Evolutionary conservation across 2,113 vertebrate genomes (phyloP), one percentile per base, ranked within the genome.

Genomic region (Leuciscus idus): DNA sequence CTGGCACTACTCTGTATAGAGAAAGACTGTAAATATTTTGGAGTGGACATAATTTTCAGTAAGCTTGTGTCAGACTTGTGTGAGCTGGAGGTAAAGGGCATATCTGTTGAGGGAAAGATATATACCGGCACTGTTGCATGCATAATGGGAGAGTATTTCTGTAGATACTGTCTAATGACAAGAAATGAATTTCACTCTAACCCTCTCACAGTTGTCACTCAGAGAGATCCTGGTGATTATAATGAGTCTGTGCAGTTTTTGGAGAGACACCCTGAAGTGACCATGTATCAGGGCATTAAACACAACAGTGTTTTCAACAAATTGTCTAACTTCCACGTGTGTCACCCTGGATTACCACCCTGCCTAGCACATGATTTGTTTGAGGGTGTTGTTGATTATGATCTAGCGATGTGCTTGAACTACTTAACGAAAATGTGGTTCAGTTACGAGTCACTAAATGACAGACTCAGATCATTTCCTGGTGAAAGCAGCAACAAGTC

Each of bases 271-370:
- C 66, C 52, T 70, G 87, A 88, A 61, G 87, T 86, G 13, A 76
- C 48, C 11, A 62, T 55, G 19, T 75, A 86, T 78, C 87, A 74
- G 33, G 87, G 87, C 4, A 76, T 85, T 73, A 88, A 88, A 82
- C 4, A 46, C 39, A 57, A 86, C 88, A 89, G 86, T 80, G 59
- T 89, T 79, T 90, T 87, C 77, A 78, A 87, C 62, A 86, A 84
- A 81, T 62, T 81, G 83, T 36, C 36, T 9, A 4, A 19, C 84
- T 33, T 88, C 70, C 36, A 66, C 8, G 68, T 90, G 62, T 87
- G 83, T 85, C 81, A 86, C 57, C 86, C 83, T 48, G 87, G 87
- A 23, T 33, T 86, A 50, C 73, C 80, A 0, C 61, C 79, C 26
- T 83, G 85, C 84, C n/a, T 87, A 57, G 87, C 84, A 13, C 85